Conservation (phyloP, 2,888 invertebrate genomes). For the Dicyrtomina minuta region DNA sequence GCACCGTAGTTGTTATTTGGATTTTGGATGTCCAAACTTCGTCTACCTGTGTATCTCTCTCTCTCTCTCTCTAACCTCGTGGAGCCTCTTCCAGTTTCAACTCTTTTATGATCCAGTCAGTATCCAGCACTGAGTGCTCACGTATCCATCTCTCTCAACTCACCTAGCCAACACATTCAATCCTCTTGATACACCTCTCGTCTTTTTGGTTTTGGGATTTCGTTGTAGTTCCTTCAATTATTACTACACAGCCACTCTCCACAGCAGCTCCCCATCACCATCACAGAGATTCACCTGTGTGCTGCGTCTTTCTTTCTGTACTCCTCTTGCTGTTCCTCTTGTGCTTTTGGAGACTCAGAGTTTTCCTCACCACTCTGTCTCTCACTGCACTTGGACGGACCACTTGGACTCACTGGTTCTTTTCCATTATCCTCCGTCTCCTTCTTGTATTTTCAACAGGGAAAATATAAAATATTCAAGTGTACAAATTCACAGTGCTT, state of each 20-base stretch:
- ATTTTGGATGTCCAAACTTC: slow-evolving; percentile 10
- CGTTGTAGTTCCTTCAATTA: no score
- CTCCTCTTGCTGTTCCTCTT: slow-evolving; percentile 10
- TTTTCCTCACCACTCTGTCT: no score
- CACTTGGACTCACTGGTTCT: no score
- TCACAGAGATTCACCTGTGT: no score
- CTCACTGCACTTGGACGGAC: no score
- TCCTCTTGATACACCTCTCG: no score
- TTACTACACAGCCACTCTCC: no score
- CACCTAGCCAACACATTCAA: slow-evolving; percentile 16
- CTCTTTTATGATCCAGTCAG: slow-evolving; percentile 33
- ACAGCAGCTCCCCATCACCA: no score
- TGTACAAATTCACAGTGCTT: slow-evolving; percentile 14
- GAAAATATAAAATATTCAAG: slow-evolving; percentile 16
- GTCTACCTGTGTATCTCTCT: slow-evolving; percentile 28
- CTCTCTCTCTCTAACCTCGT: slow-evolving; percentile 13
- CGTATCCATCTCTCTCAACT: slow-evolving; percentile 42
- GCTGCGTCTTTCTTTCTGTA: slow-evolving; percentile 20
- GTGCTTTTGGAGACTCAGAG: no score
- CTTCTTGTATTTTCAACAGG: no score
- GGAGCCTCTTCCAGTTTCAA: slow-evolving; percentile 1
- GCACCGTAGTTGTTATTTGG: slow-evolving; percentile 14
- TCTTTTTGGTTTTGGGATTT: no score
- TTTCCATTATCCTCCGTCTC: no score
- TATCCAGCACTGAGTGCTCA: slow-evolving; percentile 51